phyloP scores from a whole-genome alignment of 2,113 vertebrate species.

The Channa argus region DNA sequence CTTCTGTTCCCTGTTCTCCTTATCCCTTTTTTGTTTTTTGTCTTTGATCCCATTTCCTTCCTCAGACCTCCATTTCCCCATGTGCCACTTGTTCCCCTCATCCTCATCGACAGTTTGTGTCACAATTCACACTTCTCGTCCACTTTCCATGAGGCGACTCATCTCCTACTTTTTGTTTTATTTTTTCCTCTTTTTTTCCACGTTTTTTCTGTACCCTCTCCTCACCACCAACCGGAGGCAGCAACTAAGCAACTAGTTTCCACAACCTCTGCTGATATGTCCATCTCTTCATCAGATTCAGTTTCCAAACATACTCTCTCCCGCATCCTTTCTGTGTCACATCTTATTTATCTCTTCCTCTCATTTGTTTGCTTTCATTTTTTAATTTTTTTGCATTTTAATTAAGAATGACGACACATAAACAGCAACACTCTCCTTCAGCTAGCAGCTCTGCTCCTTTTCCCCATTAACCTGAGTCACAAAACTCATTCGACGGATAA shows the following conservation, averaged over 20 bases:
- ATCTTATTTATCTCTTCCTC: background rate
- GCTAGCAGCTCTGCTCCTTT: constrained; percentile 7
- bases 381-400: constrained; percentile 3
- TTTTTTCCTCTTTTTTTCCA: background rate
- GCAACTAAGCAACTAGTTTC: constrained; percentile 2
- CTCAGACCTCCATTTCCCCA: background rate
- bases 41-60: constrained; percentile 35
- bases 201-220: background rate
- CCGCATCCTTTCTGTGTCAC: background rate
- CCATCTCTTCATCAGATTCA: no score
- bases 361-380: background rate
- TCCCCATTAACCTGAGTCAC: constrained; percentile 50
- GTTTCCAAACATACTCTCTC: background rate
- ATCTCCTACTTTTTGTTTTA: background rate
- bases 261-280: background rate
- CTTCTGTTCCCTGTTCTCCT: constrained; percentile 16
- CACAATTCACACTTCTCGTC: background rate
- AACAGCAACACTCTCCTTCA: background rate
- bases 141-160: background rate
- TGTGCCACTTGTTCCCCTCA: constrained; percentile 2
- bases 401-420: background rate
- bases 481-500: constrained; percentile 35
- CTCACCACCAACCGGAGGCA: background rate
- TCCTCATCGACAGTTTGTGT: background rate
- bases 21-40: constrained; percentile 7